Conservation (phyloP, 2,888 invertebrate genomes). For the Drosophila quinaria region DNA sequence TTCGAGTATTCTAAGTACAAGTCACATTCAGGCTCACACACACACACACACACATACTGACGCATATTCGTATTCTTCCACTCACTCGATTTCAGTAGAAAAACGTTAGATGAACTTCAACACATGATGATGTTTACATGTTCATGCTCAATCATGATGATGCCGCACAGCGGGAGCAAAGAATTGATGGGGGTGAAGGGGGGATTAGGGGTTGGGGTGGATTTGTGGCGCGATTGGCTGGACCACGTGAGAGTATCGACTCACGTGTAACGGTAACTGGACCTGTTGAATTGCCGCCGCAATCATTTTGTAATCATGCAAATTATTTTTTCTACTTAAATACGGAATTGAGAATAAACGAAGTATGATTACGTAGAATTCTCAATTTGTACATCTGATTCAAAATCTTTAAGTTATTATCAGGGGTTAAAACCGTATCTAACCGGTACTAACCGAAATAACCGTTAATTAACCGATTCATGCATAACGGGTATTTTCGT, state of each 20-base stretch:
- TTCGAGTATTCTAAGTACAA: not conserved
- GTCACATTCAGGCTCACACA: not conserved
- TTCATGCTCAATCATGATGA: not conserved
- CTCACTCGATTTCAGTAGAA: not conserved
- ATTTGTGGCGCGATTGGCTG: constrained; percentile 18
- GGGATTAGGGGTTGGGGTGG: not conserved
- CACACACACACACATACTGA: too few relatives aligned
- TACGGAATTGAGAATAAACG: not conserved
- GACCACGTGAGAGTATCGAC: constrained; percentile 37
- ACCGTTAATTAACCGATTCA: too few relatives aligned
- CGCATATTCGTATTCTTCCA: not conserved
- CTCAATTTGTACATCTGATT: too few relatives aligned
- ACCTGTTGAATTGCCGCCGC: not conserved
- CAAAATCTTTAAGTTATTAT: too few relatives aligned
- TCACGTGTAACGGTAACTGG: constrained; percentile 51
- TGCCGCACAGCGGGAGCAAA: not conserved
- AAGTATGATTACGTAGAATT: not conserved
- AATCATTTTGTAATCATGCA: constrained; percentile 32
- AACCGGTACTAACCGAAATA: too few relatives aligned
- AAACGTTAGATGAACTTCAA: constrained; percentile 16
- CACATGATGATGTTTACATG: constrained; percentile 8
- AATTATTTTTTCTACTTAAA: constrained; percentile 6
- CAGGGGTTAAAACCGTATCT: too few relatives aligned
- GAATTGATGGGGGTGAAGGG: not conserved
- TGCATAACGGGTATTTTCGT: too few relatives aligned